Conservation (phyloP, 2,113 vertebrate species). For the Herpetotheres cachinnans region DNA sequence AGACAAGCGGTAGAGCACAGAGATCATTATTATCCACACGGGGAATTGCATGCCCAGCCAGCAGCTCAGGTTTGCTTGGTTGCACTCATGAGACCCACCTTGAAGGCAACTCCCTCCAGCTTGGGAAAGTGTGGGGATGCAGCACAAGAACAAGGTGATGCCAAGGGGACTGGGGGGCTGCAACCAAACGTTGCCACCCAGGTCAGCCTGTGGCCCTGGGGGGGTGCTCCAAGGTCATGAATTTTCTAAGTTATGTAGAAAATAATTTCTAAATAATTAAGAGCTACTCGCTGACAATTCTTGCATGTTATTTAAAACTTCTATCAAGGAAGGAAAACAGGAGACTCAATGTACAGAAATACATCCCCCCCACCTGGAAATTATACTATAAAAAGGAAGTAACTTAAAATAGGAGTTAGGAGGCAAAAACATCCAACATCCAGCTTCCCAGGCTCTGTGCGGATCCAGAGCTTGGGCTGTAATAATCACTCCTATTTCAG, state of each 20-base stretch:
- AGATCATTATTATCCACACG: neutral
- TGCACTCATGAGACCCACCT: neutral
- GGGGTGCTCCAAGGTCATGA: neutral
- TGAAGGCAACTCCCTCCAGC: neutral
- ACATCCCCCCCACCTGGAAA: conserved; percentile 50
- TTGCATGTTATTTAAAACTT: conserved; percentile 58
- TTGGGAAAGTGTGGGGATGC: neutral
- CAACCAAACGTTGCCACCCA: neutral
- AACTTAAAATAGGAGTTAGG: conserved; percentile 60
- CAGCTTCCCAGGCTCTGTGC: conserved; percentile 22
- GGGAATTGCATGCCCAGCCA: neutral
- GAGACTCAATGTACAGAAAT: conserved; percentile 41
- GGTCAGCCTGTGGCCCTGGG: neutral
- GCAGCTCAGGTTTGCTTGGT: neutral
- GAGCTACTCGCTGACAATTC: conserved; percentile 37
- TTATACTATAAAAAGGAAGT: conserved; percentile 45
- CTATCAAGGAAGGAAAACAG: conserved; percentile 54
- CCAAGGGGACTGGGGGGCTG: neutral
- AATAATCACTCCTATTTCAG: neutral
- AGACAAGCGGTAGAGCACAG: neutral
- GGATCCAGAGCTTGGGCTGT: neutral
- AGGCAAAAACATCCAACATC: neutral
- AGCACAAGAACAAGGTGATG: neutral
- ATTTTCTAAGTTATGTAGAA: conserved; percentile 48
- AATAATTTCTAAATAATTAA: neutral